Evolutionary conservation across 2,888 invertebrate genomes (phyloP).

Genomic region (Agriopis leucophaearia): DNA sequence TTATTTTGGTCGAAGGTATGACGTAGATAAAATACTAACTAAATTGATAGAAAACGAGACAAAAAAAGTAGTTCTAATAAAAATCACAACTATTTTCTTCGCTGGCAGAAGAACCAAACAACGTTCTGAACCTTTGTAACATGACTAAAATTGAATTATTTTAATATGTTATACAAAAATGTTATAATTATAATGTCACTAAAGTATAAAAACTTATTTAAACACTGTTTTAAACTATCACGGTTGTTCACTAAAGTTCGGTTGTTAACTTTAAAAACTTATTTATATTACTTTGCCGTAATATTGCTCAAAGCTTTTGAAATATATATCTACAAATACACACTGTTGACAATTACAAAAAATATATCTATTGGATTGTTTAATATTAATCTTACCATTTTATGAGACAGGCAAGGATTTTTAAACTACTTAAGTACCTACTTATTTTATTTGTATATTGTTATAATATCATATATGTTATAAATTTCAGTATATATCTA

Average conservation of each 20-base stretch:
- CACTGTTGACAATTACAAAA: conserved; percentile 25
- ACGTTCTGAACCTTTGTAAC: not conserved
- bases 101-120: no score
- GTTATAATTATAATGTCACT: not conserved
- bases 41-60: no score
- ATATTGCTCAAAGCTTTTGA: conserved; percentile 74
- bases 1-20: no score
- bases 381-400: not conserved
- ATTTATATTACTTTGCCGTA: conserved; percentile 44
- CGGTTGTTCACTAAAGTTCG: no score
- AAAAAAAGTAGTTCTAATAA: no score
- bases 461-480: no score
- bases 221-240: no score
- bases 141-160: not conserved
- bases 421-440: not conserved
- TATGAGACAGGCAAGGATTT: conserved; percentile 4
- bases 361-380: conserved; percentile 13
- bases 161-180: not conserved
- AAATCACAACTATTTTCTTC: no score
- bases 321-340: conserved; percentile 39
- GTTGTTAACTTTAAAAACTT: not conserved
- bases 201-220: not conserved
- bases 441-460: conserved; percentile 1
- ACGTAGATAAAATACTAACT: not conserved
- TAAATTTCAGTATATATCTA: conserved; percentile 57